phyloP scores from a whole-genome alignment of 2,113 vertebrate genomes.

The Rhinopithecus roxellana region DNA sequence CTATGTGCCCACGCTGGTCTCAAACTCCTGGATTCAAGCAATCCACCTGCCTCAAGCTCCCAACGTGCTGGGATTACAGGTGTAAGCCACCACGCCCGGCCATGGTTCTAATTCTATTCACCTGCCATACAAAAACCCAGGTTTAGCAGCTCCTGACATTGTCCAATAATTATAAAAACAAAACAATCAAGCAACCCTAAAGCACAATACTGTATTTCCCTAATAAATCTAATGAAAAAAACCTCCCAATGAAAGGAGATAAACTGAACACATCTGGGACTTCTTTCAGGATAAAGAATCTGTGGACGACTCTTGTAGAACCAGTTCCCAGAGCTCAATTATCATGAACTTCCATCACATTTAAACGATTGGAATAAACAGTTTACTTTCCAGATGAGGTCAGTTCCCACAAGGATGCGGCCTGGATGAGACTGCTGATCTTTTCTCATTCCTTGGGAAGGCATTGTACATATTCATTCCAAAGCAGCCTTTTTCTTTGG shows the following conservation, averaged over 20 bases:
- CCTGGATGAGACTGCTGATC: neutral
- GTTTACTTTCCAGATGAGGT: constrained; percentile 55
- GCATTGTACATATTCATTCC: neutral
- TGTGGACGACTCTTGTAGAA: constrained; percentile 67
- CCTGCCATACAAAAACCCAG: neutral
- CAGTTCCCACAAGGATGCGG: neutral
- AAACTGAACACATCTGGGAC: neutral
- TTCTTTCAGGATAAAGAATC: constrained; percentile 1
- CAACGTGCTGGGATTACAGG: no score
- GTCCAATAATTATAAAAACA: constrained; percentile 3
- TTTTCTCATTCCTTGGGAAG: constrained; percentile 20
- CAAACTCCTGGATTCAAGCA: no score
- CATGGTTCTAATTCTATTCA: neutral
- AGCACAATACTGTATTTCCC: neutral
- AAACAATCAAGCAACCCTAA: neutral
- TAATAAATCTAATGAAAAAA: neutral
- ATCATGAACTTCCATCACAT: neutral
- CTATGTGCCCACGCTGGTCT: no score
- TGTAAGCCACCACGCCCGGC: no score
- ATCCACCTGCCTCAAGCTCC: no score
- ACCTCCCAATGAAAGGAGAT: neutral
- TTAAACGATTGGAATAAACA: neutral
- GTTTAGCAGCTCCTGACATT: constrained; percentile 11
- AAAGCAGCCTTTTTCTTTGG: no score
- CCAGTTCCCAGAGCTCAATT: constrained; percentile 2